Percentiles rank a stretch among this genome's conserved stretches.
Evolutionary conservation across 2,113 vertebrate species (phyloP).

Genomic region (Hemiprocne comata): DNA sequence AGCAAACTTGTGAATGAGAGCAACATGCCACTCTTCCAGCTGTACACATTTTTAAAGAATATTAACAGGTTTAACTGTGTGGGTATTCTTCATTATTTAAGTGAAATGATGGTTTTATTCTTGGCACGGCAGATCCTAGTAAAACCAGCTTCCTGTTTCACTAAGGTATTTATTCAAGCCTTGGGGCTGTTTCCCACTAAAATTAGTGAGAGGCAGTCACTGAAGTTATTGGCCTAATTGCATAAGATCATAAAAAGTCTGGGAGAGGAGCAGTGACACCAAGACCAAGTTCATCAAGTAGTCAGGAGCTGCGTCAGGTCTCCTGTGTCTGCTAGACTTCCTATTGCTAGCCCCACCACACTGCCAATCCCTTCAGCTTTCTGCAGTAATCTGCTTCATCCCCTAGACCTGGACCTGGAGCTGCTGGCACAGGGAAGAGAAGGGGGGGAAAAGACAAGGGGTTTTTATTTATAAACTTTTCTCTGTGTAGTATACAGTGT

Average conservation of each 20-base stretch:
- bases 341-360: not conserved
- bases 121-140: not conserved
- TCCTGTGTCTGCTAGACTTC: not conserved
- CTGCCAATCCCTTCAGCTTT: not conserved
- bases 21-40: constrained; percentile 4
- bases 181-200: not conserved
- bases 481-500: rapidly evolving
- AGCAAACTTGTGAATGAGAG: constrained; percentile 38
- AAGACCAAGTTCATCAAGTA: not conserved
- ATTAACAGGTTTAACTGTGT: constrained; percentile 39
- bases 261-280: not conserved
- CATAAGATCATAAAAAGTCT: not conserved
- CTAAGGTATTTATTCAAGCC: not conserved
- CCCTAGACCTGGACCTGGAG: not conserved
- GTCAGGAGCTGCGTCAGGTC: not conserved
- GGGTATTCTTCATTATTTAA: constrained; percentile 25
- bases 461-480: not conserved
- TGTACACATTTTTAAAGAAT: not conserved
- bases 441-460: not conserved
- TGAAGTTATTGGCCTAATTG: not conserved
- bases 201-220: not conserved
- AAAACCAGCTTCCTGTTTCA: not conserved
- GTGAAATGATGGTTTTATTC: constrained; percentile 20
- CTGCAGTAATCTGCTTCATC: constrained; percentile 27
- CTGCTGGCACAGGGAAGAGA: not conserved